Conservation (phyloP, 2,888 invertebrate species). For the Boloria euphrosyne region DNA sequence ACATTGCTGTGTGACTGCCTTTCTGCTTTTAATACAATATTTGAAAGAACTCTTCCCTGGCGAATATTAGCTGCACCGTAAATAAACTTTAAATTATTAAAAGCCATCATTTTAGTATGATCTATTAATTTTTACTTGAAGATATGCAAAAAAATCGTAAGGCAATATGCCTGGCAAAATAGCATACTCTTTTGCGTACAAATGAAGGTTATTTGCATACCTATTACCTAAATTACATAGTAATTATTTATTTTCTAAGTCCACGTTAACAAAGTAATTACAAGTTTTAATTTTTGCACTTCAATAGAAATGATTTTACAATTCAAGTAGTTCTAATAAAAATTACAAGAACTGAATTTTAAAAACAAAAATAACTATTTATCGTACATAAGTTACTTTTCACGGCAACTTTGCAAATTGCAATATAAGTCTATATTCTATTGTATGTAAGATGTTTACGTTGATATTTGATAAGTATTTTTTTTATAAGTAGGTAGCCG, state of each 20-base stretch:
- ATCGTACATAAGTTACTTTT: no score
- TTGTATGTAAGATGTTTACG: neutral
- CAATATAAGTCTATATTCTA: no score
- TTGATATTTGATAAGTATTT: no score
- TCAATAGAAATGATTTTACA: no score
- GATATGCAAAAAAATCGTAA: neutral
- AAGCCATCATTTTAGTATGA: slow-evolving; percentile 18
- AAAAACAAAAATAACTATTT: no score
- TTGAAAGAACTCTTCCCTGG: slow-evolving; percentile 7
- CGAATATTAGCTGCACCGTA: slow-evolving; percentile 3
- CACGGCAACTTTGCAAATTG: no score
- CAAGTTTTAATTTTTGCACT: no score
- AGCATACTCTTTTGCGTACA: neutral
- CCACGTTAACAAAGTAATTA: no score
- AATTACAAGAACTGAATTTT: no score
- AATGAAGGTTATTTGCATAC: slow-evolving; percentile 5
- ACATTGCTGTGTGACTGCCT: slow-evolving; percentile 21
- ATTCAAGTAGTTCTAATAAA: no score
- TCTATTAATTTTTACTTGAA: slow-evolving; percentile 2
- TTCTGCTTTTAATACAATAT: neutral
- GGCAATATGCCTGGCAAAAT: neutral
- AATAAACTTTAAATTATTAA: slow-evolving; percentile 21
- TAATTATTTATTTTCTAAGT: no score
- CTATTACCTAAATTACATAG: neutral
- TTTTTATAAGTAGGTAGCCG: no score